These are phyloP conservation scores for Urocitellus parryii DNA, from an alignment of 2,113 vertebrate species.

Conservation along the genomic window DNA sequence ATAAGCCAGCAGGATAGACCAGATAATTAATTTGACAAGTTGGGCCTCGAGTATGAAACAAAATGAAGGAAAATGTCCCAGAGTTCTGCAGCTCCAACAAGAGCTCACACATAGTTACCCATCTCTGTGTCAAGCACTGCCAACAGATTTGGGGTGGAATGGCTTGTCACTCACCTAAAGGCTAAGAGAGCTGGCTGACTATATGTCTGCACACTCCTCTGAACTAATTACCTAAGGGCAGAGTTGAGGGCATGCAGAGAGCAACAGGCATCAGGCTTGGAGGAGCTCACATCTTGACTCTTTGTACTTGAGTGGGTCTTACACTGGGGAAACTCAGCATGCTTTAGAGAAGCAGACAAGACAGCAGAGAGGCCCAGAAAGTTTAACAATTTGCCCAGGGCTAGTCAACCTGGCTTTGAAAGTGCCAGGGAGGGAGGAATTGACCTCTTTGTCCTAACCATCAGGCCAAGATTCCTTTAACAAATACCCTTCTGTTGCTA, in stretches of 20 bases:
- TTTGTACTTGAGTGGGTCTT: constrained; percentile 61
- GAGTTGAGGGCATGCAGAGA: background rate
- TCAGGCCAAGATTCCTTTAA: background rate
- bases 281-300: constrained; percentile 60
- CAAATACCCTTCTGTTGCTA: background rate
- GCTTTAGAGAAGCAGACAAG: background rate
- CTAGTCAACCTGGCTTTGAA: constrained; percentile 9
- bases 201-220: background rate
- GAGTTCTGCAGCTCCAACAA: background rate
- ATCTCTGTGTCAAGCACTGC: background rate
- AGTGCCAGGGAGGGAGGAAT: background rate
- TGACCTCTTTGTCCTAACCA: background rate
- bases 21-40: background rate
- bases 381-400: background rate
- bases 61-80: background rate
- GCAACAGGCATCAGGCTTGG: background rate
- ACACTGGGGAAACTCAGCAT: background rate
- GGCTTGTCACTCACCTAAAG: background rate
- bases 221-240: background rate
- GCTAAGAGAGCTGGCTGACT: background rate
- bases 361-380: background rate
- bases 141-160: background rate
- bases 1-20: background rate
- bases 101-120: rapidly evolving
- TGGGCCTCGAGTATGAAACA: background rate